Evolutionary conservation across 1,140 invertebrate genomes (phyloP), one percentile per base, ranked within the genome.

Genomic region (Pinna nobilis): DNA sequence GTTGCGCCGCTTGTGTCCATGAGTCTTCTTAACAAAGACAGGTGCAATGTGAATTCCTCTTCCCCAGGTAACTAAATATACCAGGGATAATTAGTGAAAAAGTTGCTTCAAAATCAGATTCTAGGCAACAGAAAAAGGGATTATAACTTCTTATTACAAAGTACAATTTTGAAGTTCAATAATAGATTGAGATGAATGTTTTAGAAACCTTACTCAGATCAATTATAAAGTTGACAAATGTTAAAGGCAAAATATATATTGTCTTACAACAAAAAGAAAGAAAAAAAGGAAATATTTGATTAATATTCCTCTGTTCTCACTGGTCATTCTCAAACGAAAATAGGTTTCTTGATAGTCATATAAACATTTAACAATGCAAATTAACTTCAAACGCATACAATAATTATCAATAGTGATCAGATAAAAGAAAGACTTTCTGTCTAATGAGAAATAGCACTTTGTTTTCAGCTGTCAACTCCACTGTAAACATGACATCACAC

Each of bases 1-100:
- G 70, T 76, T 30, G 70, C 70, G 5, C 74, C 74, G 7, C 37
- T n/a, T n/a, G n/a, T n/a, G n/a, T n/a, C n/a, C n/a, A 55, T 76
- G 37, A 65, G 63, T 5, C 55, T 60, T 28, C 41, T 67, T 25
- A 69, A 70, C 20, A 70, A 70, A 63, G 68, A 51, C 68, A 51
- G 68, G 18, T 70, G 68, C 39, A 70, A 63, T 30, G 32, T 37
- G 32, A 70, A n/a, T n/a, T n/a, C n/a, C n/a, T n/a, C n/a, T n/a
- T n/a, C n/a, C n/a, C n/a, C n/a, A n/a, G n/a, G n/a, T n/a, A n/a
- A n/a, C n/a, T n/a, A n/a, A n/a, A n/a, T n/a, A n/a, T n/a, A n/a
- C n/a, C n/a, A n/a, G n/a, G n/a, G n/a, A n/a, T n/a, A n/a, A n/a
- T n/a, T n/a, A n/a, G n/a, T n/a, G n/a, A n/a, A n/a, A n/a, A n/a